A percentile compares a stretch with the other conserved stretches of the same genome.
Conservation (phyloP, 2,113 vertebrate species). For the Puntigrus tetrazona region DNA sequence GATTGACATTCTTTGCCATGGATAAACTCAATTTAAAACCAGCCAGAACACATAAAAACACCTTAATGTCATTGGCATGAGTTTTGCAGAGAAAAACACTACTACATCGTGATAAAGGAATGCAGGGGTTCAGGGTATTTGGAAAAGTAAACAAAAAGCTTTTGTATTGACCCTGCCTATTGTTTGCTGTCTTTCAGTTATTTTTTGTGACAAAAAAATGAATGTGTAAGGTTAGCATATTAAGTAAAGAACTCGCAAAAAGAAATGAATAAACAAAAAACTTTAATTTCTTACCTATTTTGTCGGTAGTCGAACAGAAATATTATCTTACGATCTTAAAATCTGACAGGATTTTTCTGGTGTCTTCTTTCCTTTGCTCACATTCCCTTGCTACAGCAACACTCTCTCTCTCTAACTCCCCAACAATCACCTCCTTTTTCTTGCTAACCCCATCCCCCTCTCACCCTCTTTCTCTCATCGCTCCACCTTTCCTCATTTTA, state of each 20-base stretch:
- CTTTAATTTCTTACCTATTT: slow-evolving; percentile 27
- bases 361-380: slow-evolving; percentile 10
- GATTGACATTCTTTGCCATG: slow-evolving; percentile 20
- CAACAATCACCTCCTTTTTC: slow-evolving; percentile 50
- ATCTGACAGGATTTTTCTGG: neutral
- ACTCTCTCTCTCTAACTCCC: slow-evolving; percentile 40
- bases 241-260: neutral
- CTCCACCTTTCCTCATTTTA: slow-evolving; percentile 33
- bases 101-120: neutral
- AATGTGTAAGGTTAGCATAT: neutral
- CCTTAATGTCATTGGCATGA: neutral
- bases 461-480: slow-evolving; percentile 11
- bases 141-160: neutral
- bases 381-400: slow-evolving; percentile 17
- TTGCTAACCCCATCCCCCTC: slow-evolving; percentile 16
- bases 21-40: neutral
- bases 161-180: neutral
- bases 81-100: neutral
- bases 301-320: neutral
- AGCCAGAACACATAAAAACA: neutral
- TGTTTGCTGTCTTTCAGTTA: neutral
- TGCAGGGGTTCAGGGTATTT: neutral
- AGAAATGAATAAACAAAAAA: neutral
- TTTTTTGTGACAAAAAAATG: neutral
- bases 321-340: neutral